These are phyloP conservation scores for Bubo scandiacus DNA, from an alignment of 2,113 vertebrate genomes.

Conservation along the genomic window DNA sequence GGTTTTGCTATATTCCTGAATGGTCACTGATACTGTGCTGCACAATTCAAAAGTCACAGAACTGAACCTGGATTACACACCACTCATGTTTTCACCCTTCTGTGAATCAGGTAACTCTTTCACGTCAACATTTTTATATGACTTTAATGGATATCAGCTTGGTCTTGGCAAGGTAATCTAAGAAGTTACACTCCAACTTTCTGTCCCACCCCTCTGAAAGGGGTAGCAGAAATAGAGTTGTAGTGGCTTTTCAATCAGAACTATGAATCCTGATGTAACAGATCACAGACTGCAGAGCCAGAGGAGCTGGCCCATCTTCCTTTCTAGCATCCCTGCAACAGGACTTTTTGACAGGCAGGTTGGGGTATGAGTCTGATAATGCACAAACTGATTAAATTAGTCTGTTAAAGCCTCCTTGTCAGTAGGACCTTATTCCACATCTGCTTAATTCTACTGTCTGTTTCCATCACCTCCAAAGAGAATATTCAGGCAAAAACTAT, in stretches of 20 bases:
- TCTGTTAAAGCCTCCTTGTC: not conserved
- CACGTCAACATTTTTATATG: not conserved
- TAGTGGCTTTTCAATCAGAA: not conserved
- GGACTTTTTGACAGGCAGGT: not conserved
- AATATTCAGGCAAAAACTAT: not conserved
- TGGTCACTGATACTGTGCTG: not conserved
- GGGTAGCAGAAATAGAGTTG: not conserved
- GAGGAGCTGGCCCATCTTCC: not conserved
- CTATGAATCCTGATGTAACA: not conserved
- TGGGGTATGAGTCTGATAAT: not conserved
- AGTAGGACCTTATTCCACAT: not conserved
- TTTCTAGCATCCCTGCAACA: not conserved
- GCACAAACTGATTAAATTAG: not conserved
- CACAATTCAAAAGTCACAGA: not conserved
- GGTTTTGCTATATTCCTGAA: not conserved
- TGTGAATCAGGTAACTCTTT: not conserved
- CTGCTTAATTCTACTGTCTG: not conserved
- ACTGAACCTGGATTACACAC: not conserved
- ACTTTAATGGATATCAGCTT: not conserved
- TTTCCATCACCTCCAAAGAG: not conserved
- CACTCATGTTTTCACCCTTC: fast-evolving
- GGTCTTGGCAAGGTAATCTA: not conserved
- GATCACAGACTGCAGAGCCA: not conserved
- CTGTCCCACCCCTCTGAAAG: not conserved
- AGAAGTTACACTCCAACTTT: not conserved